phyloP scores from a whole-genome alignment of 2,113 vertebrate genomes.

The Onychostoma macrolepis region DNA sequence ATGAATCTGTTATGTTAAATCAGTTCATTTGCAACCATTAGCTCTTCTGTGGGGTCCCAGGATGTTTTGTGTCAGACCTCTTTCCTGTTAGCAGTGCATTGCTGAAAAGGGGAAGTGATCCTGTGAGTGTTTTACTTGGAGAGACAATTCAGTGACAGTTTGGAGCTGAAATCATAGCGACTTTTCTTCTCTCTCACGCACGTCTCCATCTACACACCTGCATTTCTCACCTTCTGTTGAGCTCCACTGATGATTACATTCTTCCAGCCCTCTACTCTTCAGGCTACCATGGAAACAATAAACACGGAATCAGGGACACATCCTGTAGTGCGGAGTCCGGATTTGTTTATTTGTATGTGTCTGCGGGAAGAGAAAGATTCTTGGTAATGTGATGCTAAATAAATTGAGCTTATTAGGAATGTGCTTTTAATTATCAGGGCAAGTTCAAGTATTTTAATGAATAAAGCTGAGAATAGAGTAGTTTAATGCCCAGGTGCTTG shows the following conservation, averaged over 20 bases:
- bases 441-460: neutral
- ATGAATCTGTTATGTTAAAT: neutral
- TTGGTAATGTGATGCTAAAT: neutral
- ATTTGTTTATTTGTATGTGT: neutral
- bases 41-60: constrained; percentile 12
- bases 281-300: constrained; percentile 51
- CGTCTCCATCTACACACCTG: constrained; percentile 33
- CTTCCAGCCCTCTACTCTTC: constrained; percentile 33
- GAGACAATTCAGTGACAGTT: constrained; percentile 27
- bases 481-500: neutral
- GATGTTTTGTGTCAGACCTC: neutral
- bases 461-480: neutral
- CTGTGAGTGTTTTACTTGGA: constrained; percentile 28
- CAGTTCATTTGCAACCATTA: neutral
- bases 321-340: neutral
- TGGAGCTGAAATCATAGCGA: constrained; percentile 17
- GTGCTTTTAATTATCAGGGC: neutral
- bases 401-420: neutral
- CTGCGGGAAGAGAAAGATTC: neutral
- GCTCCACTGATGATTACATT: constrained; percentile 43
- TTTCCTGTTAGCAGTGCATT: constrained; percentile 18
- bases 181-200: constrained; percentile 1
- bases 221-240: constrained; percentile 36
- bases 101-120: neutral
- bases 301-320: constrained; percentile 32